These are phyloP conservation scores for Anastrepha obliqua DNA, from an alignment of 1,140 invertebrate species.

Conservation along the genomic window DNA sequence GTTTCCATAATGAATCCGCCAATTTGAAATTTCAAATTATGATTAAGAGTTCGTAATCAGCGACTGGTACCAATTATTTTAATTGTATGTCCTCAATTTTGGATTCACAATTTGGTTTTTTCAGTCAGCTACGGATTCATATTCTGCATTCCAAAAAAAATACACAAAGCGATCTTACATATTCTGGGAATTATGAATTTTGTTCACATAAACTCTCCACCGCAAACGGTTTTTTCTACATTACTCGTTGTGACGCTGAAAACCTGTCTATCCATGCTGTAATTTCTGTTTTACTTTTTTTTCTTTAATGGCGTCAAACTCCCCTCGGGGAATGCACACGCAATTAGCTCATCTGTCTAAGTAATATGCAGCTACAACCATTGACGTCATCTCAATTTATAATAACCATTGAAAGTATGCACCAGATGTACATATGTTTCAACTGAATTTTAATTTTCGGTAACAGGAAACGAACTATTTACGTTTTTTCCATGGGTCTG, in stretches of 20 bases:
- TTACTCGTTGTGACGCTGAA: neutral
- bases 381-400: neutral
- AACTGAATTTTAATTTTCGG: neutral
- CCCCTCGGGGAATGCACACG: neutral
- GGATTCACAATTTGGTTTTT: too few species aligned
- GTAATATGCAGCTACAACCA: neutral
- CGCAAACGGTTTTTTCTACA: neutral
- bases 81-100: too few species aligned
- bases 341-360: neutral
- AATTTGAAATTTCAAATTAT: too few species aligned
- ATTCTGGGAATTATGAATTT: neutral
- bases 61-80: too few species aligned
- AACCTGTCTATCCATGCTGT: neutral
- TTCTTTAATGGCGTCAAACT: neutral
- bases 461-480: constrained; percentile 9
- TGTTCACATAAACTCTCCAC: neutral
- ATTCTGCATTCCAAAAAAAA: too few species aligned
- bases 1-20: too few species aligned
- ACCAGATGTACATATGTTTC: neutral
- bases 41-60: too few species aligned
- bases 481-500: neutral
- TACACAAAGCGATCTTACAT: too few species aligned
- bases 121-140: neutral
- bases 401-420: neutral
- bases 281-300: neutral